phyloP scores from a whole-genome alignment of 2,113 vertebrate genomes.

The Calidris pygmaea region DNA sequence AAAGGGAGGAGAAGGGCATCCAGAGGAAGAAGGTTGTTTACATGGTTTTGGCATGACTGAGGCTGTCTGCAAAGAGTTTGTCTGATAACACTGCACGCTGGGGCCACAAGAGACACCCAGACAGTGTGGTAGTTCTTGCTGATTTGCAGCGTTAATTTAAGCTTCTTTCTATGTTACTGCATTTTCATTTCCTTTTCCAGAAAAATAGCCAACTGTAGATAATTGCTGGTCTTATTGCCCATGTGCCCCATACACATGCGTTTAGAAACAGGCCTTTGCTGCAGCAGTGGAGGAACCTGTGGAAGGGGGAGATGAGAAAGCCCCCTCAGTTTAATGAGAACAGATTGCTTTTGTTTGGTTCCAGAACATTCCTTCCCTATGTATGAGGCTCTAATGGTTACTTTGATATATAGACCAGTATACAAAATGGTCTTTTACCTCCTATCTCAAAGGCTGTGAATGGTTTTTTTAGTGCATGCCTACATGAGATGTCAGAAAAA shows the following conservation, averaged over 20 bases:
- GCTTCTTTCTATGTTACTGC: background rate
- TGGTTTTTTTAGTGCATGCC: background rate
- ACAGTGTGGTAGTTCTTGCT: background rate
- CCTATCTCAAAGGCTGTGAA: background rate
- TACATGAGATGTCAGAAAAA: background rate
- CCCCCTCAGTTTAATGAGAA: background rate
- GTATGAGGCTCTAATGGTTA: background rate
- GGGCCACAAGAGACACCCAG: background rate
- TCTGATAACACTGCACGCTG: background rate
- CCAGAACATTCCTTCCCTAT: background rate
- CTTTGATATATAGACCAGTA: background rate
- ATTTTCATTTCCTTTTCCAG: slow-evolving; percentile 33
- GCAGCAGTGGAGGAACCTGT: background rate
- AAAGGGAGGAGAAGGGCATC: background rate
- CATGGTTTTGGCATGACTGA: background rate
- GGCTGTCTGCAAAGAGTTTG: background rate
- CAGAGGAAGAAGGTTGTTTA: background rate
- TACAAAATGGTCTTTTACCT: background rate
- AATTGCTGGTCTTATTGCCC: background rate
- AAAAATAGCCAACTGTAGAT: background rate
- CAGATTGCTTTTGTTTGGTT: background rate
- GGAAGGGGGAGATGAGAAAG: background rate
- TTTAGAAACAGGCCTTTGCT: background rate
- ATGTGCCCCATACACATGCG: background rate
- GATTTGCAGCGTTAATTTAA: background rate